Conservation (phyloP, 2,888 invertebrate species). For the Desoria tigrina region DNA sequence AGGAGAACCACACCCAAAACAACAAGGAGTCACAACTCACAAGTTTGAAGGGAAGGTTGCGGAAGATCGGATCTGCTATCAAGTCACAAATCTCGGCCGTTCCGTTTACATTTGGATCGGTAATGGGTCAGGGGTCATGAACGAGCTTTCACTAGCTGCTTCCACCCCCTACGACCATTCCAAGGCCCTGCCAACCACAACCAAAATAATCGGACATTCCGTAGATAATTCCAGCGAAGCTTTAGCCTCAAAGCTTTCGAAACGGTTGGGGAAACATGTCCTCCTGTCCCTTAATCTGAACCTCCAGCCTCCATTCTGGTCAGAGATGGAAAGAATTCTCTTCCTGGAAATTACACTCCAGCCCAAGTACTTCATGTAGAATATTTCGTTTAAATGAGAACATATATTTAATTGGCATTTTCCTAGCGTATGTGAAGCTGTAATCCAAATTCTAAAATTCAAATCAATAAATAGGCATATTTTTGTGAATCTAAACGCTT, state of each 20-base stretch:
- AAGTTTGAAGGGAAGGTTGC: background rate
- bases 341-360: no score
- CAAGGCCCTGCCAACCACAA: slow-evolving; percentile 55
- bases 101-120: background rate
- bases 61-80: background rate
- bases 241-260: slow-evolving; percentile 56
- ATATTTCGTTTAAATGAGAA: no score
- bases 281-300: background rate
- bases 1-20: background rate
- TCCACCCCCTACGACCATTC: slow-evolving; percentile 38
- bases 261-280: slow-evolving; percentile 29
- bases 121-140: background rate
- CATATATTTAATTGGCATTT: no score
- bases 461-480: no score
- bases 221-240: slow-evolving; percentile 56
- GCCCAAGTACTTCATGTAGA: no score
- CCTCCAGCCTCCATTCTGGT: no score
- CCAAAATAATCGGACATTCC: slow-evolving; percentile 57
- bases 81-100: background rate
- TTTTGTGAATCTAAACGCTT: no score
- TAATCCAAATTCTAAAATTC: no score
- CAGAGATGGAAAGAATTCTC: no score
- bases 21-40: background rate
- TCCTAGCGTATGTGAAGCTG: no score
- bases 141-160: slow-evolving; percentile 35